Conservation (phyloP, 2,888 invertebrate genomes). For the Hypsopygia costalis region DNA sequence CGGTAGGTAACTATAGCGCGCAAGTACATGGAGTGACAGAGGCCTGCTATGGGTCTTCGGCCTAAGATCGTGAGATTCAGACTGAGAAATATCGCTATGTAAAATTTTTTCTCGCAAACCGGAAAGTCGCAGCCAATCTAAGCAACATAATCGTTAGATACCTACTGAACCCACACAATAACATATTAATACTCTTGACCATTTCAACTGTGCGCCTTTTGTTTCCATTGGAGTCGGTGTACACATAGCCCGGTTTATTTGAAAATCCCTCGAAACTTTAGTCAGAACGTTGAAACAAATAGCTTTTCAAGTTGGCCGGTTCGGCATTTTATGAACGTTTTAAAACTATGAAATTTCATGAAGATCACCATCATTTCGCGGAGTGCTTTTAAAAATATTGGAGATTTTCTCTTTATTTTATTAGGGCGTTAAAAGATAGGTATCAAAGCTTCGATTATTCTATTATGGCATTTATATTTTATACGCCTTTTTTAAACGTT, state of each 20-base stretch:
- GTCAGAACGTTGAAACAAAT: conserved; percentile 33
- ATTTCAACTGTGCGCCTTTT: conserved; percentile 19
- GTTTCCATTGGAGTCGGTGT: conserved; percentile 26
- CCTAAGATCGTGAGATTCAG: too few species aligned
- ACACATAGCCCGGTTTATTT: conserved; percentile 41
- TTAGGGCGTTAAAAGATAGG: background rate
- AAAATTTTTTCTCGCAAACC: too few species aligned
- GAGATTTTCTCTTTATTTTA: conserved; percentile 16
- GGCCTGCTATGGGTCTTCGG: too few species aligned
- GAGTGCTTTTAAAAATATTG: conserved; percentile 27
- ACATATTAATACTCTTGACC: conserved; percentile 5
- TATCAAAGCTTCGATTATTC: too few species aligned
- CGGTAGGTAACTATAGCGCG: too few species aligned
- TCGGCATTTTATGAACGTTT: conserved; percentile 25
- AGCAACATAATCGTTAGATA: too few species aligned
- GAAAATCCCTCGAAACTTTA: conserved; percentile 41
- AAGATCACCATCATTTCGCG: conserved; percentile 16
- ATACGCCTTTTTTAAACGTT: too few species aligned
- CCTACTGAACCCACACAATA: conserved; percentile 1
- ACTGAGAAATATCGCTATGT: too few species aligned
- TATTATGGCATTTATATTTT: too few species aligned
- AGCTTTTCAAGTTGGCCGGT: conserved; percentile 30
- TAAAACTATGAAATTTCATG: conserved; percentile 28
- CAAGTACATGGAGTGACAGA: too few species aligned
- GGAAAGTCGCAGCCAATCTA: too few species aligned